Evolutionary conservation across 2,113 vertebrate species (phyloP).

Genomic region (Crotophaga sulcirostris): DNA sequence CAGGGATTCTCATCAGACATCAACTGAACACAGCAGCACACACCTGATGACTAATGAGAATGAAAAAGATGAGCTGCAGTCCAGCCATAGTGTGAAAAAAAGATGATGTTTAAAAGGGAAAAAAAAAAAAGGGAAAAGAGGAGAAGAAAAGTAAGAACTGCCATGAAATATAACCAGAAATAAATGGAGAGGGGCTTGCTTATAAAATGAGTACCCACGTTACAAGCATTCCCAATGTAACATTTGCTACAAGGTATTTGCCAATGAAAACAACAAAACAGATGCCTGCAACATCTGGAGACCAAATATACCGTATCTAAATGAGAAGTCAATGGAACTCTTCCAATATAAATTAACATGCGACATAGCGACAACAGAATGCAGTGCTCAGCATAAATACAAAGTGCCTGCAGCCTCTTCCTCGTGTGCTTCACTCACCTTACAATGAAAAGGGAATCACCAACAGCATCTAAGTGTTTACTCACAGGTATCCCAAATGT

Average conservation of each 20-base stretch:
- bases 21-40: background rate
- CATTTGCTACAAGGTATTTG: background rate
- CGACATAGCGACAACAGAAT: background rate
- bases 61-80: background rate
- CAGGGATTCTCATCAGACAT: background rate
- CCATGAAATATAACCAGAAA: background rate
- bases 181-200: background rate
- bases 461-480: background rate
- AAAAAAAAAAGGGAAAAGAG: background rate
- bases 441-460: background rate
- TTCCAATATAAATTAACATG: background rate
- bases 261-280: slow-evolving; percentile 31
- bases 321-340: background rate
- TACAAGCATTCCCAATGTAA: background rate
- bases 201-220: background rate
- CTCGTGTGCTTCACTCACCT: background rate
- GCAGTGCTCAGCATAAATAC: background rate
- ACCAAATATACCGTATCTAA: background rate
- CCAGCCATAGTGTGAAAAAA: background rate
- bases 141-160: background rate
- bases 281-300: slow-evolving; percentile 7
- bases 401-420: background rate
- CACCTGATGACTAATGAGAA: background rate
- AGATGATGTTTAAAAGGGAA: background rate
- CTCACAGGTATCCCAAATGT: background rate